Evolutionary conservation across 2,888 invertebrate species (phyloP).

Genomic region (Anodontia alba): DNA sequence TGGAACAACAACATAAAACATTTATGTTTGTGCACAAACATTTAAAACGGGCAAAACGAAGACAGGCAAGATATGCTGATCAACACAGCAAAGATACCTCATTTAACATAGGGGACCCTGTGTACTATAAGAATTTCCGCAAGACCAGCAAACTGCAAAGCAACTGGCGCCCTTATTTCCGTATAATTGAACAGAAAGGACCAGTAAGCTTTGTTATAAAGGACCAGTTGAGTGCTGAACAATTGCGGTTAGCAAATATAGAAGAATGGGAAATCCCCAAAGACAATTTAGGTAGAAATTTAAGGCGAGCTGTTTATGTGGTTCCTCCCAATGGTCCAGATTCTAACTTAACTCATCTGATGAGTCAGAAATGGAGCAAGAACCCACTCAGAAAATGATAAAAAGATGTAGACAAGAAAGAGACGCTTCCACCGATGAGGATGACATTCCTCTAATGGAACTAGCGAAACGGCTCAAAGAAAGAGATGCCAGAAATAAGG

Average conservation of each 20-base stretch:
- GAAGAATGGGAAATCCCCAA: neutral
- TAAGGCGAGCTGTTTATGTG: neutral
- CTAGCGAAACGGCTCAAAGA: neutral
- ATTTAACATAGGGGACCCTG: conserved; percentile 17
- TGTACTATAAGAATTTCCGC: conserved; percentile 15
- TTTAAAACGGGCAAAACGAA: conserved; percentile 36
- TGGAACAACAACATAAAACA: conserved; percentile 22
- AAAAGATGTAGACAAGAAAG: neutral
- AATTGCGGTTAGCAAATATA: neutral
- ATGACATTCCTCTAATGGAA: neutral
- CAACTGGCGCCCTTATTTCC: conserved; percentile 18
- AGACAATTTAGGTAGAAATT: neutral
- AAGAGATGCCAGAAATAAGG: no score
- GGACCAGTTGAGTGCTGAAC: neutral
- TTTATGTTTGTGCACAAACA: conserved; percentile 27
- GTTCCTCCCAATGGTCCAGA: conserved; percentile 9
- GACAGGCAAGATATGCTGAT: conserved; percentile 34
- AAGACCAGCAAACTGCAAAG: conserved; percentile 17
- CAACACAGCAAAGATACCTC: conserved; percentile 12
- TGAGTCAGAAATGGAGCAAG: no score
- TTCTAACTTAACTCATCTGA: neutral
- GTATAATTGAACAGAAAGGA: neutral
- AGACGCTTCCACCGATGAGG: neutral
- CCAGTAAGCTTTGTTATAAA: neutral
- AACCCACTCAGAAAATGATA: neutral